Evolutionary conservation across 2,113 vertebrate species (phyloP).

Genomic region (Epinephelus lanceolatus): DNA sequence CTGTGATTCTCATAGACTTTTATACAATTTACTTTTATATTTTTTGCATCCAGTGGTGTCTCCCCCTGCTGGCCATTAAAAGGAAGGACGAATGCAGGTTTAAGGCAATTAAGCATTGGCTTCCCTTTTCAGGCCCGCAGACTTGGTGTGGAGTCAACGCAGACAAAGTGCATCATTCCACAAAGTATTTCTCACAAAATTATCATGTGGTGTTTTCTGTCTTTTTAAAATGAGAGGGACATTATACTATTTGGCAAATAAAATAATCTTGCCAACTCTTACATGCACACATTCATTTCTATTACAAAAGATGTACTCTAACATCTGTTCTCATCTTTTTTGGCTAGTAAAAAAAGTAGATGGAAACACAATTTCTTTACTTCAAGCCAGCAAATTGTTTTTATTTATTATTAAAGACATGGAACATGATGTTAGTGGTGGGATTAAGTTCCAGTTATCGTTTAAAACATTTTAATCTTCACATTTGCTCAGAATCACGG

Average conservation of each 20-base stretch:
- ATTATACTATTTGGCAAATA: constrained; percentile 4
- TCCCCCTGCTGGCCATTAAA: no score
- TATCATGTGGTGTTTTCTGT: neutral
- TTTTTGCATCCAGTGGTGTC: no score
- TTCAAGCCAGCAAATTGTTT: neutral
- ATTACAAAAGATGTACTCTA: neutral
- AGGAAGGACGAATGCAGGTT: no score
- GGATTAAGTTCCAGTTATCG: neutral
- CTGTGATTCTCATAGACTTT: no score
- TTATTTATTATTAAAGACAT: neutral
- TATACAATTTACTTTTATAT: no score
- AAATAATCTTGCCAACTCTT: neutral
- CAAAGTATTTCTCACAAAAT: constrained; percentile 13
- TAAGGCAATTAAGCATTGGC: no score
- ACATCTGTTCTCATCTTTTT: neutral
- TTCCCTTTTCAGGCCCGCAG: no score
- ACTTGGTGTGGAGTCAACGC: no score
- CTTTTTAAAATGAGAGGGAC: neutral
- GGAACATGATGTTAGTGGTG: neutral
- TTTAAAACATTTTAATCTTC: constrained; percentile 10
- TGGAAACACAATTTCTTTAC: neutral
- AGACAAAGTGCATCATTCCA: constrained; percentile 17
- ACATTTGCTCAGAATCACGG: neutral
- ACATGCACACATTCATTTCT: neutral
- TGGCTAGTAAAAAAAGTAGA: neutral